Base-by-base conservation (phyloP, 2,113 vertebrate species). In the Sterna hirundo region DNA sequence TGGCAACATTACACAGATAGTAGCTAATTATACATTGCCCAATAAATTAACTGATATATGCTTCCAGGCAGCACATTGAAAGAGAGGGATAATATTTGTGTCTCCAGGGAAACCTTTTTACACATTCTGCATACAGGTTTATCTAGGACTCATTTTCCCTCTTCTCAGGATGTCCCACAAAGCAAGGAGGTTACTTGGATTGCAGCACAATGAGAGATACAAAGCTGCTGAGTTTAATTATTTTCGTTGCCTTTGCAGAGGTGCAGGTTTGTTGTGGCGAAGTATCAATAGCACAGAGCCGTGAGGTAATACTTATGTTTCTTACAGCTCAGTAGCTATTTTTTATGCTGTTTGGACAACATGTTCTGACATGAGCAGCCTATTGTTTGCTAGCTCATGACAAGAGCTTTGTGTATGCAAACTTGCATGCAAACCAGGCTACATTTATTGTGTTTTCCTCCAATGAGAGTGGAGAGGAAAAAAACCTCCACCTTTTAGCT, bases 361-460 rank as follows among this genome's bases (percentile, higher is more conserved):
- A 40, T 77, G 81, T 93, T 87, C 89, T 87, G 89, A 91, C 84
- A 87, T 12, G 62, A 94, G 72, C 40, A 94, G 82, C 26, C 86
- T 84, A 70, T 57, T 96, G 76, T 96, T 96, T 90, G 68, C 75
- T 84, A 52, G 32, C 23, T 95, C 91, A 51, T 74, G 90, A 91
- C 89, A 92, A 89, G 82, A 84, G 70, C 52, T 92, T 93, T 93
- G 66, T 82, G 40, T 91, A 98, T 98, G 97, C 96, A 97, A 97
- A 97, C 84, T 26, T 75, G 40, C 58, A 98, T 93, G 97, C 97
- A 98, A 97, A 97, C 86, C 36, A 54, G 86, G 32, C 34, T 88
- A 64, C 54, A 95, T 97, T 95, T 90, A 91, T 86, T 85, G 74
- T 62, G 46, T 62, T 90, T 84, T 27, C 51, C 68, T 95, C 81